Evolutionary conservation across 2,113 vertebrate genomes (phyloP).

Genomic region (Dipodomys stephensi): DNA sequence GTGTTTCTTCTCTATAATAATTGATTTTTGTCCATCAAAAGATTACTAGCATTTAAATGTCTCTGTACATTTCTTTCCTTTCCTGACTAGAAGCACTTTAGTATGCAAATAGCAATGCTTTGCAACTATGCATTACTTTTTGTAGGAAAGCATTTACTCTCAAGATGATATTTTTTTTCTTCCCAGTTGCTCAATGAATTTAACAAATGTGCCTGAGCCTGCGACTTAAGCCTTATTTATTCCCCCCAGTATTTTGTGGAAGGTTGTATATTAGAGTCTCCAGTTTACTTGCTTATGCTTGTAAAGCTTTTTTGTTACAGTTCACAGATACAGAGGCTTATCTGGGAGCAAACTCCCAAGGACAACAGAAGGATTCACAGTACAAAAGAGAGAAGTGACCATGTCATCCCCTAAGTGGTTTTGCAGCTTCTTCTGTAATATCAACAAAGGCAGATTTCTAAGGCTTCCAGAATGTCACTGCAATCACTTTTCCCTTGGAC

Average conservation of each 20-base stretch:
- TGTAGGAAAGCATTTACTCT: background rate
- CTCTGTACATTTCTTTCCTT: background rate
- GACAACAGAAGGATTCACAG: conserved; percentile 27
- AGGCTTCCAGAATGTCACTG: background rate
- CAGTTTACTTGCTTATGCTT: conserved; percentile 23
- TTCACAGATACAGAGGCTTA: conserved; percentile 7
- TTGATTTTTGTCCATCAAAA: conserved; percentile 61
- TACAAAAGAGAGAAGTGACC: conserved; percentile 35
- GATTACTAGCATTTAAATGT: conserved; percentile 42
- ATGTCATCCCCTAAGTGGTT: background rate
- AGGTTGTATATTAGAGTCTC: background rate
- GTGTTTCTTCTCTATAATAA: background rate
- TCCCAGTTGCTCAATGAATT: conserved; percentile 41
- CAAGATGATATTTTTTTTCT: background rate
- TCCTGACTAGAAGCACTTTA: background rate
- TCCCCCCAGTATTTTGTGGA: background rate
- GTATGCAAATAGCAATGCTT: background rate
- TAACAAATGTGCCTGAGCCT: conserved; percentile 37
- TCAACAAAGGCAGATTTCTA: conserved; percentile 54
- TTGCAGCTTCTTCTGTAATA: conserved; percentile 14
- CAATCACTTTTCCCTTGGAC: background rate
- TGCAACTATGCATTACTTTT: background rate
- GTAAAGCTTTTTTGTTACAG: conserved; percentile 33
- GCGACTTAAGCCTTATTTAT: background rate
- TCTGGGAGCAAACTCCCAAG: conserved; percentile 3